Conservation (phyloP, 1,140 invertebrate genomes). For the Liolophura sinensis region DNA sequence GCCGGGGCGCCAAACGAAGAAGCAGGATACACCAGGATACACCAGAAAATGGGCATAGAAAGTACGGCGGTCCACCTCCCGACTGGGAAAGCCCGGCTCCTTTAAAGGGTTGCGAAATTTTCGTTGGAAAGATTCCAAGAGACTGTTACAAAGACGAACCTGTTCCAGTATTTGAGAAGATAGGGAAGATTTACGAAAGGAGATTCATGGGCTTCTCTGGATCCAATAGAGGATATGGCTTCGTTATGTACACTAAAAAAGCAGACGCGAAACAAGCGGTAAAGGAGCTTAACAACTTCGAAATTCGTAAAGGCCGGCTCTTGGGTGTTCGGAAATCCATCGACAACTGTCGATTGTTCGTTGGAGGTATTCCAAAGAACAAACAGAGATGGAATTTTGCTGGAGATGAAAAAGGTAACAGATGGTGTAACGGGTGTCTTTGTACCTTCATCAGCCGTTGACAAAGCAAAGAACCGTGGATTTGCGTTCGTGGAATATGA, state of each 20-base stretch:
- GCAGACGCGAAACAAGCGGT: constrained; percentile 67
- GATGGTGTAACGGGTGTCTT: constrained; percentile 75
- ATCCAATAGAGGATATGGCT: constrained; percentile 78
- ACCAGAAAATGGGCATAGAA: constrained; percentile 74
- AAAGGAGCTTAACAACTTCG: constrained; percentile 69
- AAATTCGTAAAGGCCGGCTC: constrained; percentile 68
- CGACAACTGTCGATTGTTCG: constrained; percentile 83
- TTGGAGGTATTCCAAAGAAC: constrained; percentile 77
- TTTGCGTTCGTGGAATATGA: constrained; percentile 89
- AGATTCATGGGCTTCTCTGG: constrained; percentile 83
- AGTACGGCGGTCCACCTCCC: constrained; percentile 62
- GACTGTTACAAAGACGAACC: constrained; percentile 79
- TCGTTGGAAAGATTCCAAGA: constrained; percentile 81
- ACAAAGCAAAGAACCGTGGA: constrained; percentile 74
- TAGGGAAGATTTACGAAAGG: constrained; percentile 72
- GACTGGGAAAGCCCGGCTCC: constrained; percentile 56
- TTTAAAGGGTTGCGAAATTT: constrained; percentile 73
- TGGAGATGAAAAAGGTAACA: constrained; percentile 71
- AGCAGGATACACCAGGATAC: constrained; percentile 63
- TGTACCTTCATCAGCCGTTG: constrained; percentile 67
- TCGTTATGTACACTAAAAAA: constrained; percentile 73
- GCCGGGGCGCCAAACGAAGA: constrained; percentile 50
- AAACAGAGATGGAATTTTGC: constrained; percentile 72
- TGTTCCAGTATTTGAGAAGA: constrained; percentile 72
- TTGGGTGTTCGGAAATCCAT: constrained; percentile 80